Evolutionary conservation across 1,140 invertebrate genomes (phyloP).

Genomic region (Drosophila ercepeae): DNA sequence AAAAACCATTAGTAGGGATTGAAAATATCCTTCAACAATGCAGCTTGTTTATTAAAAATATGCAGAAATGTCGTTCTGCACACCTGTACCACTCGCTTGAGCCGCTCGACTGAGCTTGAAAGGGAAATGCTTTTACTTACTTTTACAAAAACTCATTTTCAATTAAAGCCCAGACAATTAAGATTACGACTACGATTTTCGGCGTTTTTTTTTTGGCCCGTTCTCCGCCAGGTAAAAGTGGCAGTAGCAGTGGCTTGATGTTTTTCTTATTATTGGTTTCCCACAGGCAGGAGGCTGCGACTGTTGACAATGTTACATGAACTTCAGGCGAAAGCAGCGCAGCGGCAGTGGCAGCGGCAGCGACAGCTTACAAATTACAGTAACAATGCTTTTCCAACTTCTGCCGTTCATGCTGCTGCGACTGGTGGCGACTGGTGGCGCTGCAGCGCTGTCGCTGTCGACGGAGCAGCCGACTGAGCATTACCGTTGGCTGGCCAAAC

Average conservation of each 20-base stretch:
- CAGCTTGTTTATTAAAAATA: neutral
- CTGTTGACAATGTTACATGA: slow-evolving; percentile 83
- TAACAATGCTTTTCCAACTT: slow-evolving; percentile 70
- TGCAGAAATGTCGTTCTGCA: neutral
- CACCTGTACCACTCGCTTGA: slow-evolving; percentile 5
- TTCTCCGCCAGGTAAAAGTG: slow-evolving; percentile 60
- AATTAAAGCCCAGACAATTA: slow-evolving; percentile 69
- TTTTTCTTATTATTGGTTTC: slow-evolving; percentile 22
- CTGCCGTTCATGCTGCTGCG: slow-evolving; percentile 11
- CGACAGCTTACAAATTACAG: slow-evolving; percentile 69
- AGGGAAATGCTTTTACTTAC: slow-evolving; percentile 78
- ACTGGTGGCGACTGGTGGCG: neutral
- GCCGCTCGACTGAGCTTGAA: slow-evolving; percentile 33
- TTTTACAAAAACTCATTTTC: slow-evolving; percentile 60
- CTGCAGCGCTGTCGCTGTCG: slow-evolving; percentile 20
- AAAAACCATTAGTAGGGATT: neutral
- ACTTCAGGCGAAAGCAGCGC: slow-evolving; percentile 72
- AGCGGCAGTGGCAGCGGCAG: slow-evolving; percentile 28
- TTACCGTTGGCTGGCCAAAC: slow-evolving; percentile 77
- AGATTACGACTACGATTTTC: slow-evolving; percentile 74
- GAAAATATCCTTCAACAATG: neutral
- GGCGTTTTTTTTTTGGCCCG: slow-evolving; percentile 40
- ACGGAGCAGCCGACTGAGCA: slow-evolving; percentile 32
- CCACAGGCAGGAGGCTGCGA: slow-evolving; percentile 40
- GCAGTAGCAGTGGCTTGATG: slow-evolving; percentile 33